Evolutionary conservation across 2,113 vertebrate species (phyloP), one percentile per base, ranked within the genome.

Genomic region (Columbina picui): DNA sequence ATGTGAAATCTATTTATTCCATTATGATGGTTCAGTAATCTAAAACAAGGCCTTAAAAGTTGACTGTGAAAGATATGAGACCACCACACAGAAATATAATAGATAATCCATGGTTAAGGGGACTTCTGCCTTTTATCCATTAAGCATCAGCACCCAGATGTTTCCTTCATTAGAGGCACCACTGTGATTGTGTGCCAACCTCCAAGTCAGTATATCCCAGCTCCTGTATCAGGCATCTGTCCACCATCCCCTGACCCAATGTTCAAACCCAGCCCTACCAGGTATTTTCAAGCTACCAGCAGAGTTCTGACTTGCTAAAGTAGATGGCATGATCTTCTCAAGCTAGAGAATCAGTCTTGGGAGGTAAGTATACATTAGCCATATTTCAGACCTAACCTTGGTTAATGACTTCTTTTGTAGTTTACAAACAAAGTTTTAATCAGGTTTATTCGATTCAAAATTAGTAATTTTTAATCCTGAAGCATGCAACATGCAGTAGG

Each of bases 231-330:
- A 30, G 53, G 29, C 22, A 50, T 6, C 7, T 12, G 36, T 47
- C 26, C 23, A 63, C 55, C 50, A 84, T n/a, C 8, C 22, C 17
- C 21, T 0, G 0, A 53, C 20, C 84, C 20, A 23, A 73, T 36
- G 53, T 34, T 29, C 61, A 89, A 86, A 91, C 22, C 2, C 59
- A 87, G 39, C 18, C 60, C 82, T 61, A 81, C 16, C 23, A 76
- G 13, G 7, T 53, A 65, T 65, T 61, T 91, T 65, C 60, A 71
- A 77, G 27, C 17, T 73, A 39, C 23, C 45, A 81, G 55, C 6
- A 60, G 4, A 57, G 21, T 61, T 74, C 34, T 70, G n/a, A 43
- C 18, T 84, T 87, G 47, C 21, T 70, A 16, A 73, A 84, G 29
- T 30, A 70, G 52, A 36, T 6, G 30, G 11, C 19, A 43, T 13